These are phyloP conservation scores for Meandrusa payeni DNA, from an alignment of 2,888 invertebrate species.

Conservation along the genomic window DNA sequence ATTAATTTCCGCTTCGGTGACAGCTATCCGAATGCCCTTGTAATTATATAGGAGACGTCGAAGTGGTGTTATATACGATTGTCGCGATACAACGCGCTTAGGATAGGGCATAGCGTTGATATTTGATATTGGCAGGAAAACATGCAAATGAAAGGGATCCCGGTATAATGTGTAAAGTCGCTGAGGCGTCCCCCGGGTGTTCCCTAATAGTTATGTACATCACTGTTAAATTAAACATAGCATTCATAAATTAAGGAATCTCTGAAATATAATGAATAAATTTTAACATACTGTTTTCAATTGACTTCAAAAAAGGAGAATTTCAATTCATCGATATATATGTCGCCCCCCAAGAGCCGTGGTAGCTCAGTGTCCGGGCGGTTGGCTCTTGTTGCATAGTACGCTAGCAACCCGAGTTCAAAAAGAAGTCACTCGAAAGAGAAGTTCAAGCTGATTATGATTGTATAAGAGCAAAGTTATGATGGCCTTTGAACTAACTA, in stretches of 20 bases:
- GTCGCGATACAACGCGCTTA: constrained; percentile 37
- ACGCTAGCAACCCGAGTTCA: no score
- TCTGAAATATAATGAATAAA: background rate
- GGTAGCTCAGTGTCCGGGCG: no score
- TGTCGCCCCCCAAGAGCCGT: no score
- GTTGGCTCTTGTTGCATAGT: no score
- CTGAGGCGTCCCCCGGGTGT: constrained; percentile 7
- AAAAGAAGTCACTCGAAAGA: no score
- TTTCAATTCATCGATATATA: no score
- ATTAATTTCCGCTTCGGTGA: constrained; percentile 48
- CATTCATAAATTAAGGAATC: background rate
- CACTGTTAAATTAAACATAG: background rate
- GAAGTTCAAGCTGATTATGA: no score
- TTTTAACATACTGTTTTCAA: background rate
- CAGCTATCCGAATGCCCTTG: constrained; percentile 45
- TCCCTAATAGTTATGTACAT: constrained; percentile 3
- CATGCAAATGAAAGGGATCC: constrained; percentile 68
- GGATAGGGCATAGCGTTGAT: constrained; percentile 42
- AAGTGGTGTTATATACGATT: constrained; percentile 53
- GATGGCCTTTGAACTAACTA: no score
- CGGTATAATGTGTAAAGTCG: constrained; percentile 36
- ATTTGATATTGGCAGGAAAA: constrained; percentile 65
- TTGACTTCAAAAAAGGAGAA: no score
- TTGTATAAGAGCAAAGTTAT: no score
- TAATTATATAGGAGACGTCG: constrained; percentile 52